These are phyloP conservation scores for Ophion slaviceki DNA, from an alignment of 2,888 invertebrate species.

Conservation along the genomic window DNA sequence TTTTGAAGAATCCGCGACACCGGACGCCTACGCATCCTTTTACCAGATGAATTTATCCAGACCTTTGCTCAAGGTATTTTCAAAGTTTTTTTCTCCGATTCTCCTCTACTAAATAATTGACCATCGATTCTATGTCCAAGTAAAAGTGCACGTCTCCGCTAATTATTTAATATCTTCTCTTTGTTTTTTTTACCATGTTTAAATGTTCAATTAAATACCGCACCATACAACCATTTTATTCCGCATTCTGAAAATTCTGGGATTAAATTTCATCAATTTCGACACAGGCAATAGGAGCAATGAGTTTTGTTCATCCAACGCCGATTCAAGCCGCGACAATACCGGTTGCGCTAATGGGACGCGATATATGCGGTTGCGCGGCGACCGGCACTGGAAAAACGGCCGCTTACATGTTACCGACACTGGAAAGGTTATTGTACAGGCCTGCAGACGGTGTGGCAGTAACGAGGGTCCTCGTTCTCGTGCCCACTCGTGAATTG, in stretches of 20 bases:
- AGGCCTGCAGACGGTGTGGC: conserved; percentile 89
- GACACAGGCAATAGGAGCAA: conserved; percentile 90
- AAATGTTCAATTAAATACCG: neutral
- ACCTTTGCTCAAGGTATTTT: conserved; percentile 91
- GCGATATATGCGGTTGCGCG: conserved; percentile 99
- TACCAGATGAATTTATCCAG: conserved; percentile 98
- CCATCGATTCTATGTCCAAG: neutral
- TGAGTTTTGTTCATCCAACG: conserved; percentile 97
- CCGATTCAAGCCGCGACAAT: conserved; percentile 98
- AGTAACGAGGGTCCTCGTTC: conserved; percentile 93
- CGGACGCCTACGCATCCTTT: conserved; percentile 89
- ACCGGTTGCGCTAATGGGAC: conserved; percentile 95
- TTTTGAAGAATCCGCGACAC: conserved; percentile 88
- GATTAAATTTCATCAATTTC: neutral
- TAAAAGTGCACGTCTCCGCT: too few relatives aligned
- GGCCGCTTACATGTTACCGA: conserved; percentile 99
- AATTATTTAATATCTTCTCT: neutral
- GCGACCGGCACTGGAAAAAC: conserved; percentile 99
- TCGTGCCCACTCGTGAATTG: conserved; percentile 98
- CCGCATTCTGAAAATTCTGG: neutral
- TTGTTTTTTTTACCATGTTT: neutral
- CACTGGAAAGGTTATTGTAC: conserved; percentile 95
- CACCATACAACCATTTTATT: neutral
- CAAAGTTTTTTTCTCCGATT: neutral
- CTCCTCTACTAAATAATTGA: neutral